Percentiles rank a stretch among this genome's conserved stretches.
Conservation (phyloP, 1,140 invertebrate species). For the Pararge aegeria region DNA sequence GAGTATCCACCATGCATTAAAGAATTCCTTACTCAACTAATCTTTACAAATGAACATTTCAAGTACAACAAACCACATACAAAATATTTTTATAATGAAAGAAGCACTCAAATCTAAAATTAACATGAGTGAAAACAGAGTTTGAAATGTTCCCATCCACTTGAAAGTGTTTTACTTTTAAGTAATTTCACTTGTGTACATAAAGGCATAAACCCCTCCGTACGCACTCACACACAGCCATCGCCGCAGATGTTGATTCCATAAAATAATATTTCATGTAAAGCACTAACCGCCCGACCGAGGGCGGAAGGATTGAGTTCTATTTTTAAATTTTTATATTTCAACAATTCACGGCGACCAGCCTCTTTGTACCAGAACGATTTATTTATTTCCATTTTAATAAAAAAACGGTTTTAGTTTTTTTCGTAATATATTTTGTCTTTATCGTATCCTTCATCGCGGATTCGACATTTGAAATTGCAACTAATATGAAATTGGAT, state of each 20-base stretch:
- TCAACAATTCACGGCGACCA: constrained; percentile 64
- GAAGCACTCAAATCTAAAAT: constrained; percentile 62
- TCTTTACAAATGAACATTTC: constrained; percentile 19
- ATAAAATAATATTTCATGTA: constrained; percentile 80
- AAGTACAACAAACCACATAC: constrained; percentile 7
- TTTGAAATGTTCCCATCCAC: constrained; percentile 71
- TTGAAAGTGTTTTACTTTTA: constrained; percentile 72
- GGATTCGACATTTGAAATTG: not conserved
- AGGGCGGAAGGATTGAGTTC: constrained; percentile 77
- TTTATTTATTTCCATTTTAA: constrained; percentile 34
- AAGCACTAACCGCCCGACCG: constrained; percentile 70
- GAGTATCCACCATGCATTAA: not conserved
- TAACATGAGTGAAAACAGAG: constrained; percentile 66
- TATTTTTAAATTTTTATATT: constrained; percentile 78
- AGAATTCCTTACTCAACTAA: constrained; percentile 9
- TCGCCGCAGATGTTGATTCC: constrained; percentile 75
- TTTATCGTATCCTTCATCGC: constrained; percentile 14
- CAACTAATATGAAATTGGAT: not conserved
- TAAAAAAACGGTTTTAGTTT: constrained; percentile 29
- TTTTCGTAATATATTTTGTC: constrained; percentile 15
- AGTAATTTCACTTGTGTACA: constrained; percentile 74
- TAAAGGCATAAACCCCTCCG: constrained; percentile 72
- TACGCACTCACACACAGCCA: constrained; percentile 48
- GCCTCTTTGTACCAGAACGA: constrained; percentile 47
- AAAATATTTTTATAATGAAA: constrained; percentile 41